Evolutionary conservation across 2,113 vertebrate genomes (phyloP), one percentile per base, ranked within the genome.

Genomic region (Gorsachius goisagi): DNA sequence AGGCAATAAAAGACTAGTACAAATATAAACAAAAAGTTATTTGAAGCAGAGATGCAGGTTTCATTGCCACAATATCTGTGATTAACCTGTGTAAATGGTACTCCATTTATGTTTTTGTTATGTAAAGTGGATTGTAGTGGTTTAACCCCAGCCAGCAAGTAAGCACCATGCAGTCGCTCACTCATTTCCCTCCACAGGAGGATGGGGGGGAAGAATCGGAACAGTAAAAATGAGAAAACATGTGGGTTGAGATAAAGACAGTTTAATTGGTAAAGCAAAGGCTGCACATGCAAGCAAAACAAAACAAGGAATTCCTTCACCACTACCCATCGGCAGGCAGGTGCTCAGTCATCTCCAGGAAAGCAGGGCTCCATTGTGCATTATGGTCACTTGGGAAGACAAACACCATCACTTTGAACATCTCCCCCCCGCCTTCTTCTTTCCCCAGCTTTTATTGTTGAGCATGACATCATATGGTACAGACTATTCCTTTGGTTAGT

Each of bases 381-480:
- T 37, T 37, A 17, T 3, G 4, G 23, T 37, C 26, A 17, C n/a
- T 60, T 26, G 59, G n/a, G n/a, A 35, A 60, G n/a, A 60, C n/a
- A 60, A 60, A 26, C 2, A 0, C 15, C 10, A 12, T 60, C n/a
- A 8, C 59, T 26, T n/a, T 0, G 0, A 60, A 60, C 0, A 4
- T 60, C 6, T n/a, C 9, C 15, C 23, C 23, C 10, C 14, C 26
- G 35, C 59, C n/a, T 60, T 37, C 23, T 60, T 60, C n/a, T 59
- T 60, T 6, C 9, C 59, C 23, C 23, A 37, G 9, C n/a, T 60
- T 26, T 11, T 26, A 26, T 16, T 60, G 23, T 23, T 26, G n/a
- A 60, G 15, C 59, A 37, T 60, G 23, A 60, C 0, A 3, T 26
- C 23, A 37, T 8, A 60, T 37, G 15, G n/a, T 26, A 2, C 23